A percentile compares a stretch with the other conserved stretches of the same genome.
Conservation (phyloP, 2,113 vertebrate genomes). For the Calypte anna region DNA sequence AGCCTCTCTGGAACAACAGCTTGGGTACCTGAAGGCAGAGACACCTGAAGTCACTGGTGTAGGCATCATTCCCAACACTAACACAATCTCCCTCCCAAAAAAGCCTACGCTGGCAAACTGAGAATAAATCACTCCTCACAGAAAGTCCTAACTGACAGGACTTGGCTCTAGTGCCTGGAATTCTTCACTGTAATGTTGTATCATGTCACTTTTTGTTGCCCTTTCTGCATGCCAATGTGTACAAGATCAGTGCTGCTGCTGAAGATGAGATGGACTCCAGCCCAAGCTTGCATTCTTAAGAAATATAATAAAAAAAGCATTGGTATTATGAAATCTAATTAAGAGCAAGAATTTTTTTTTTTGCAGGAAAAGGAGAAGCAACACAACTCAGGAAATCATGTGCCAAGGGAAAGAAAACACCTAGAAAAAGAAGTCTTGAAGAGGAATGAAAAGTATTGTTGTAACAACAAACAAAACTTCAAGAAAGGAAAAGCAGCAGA, state of each 20-base stretch:
- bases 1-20: background rate
- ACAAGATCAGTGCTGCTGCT: constrained; percentile 9
- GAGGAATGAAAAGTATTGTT: background rate
- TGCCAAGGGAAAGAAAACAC: background rate
- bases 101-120: constrained; percentile 22
- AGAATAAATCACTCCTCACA: constrained; percentile 33
- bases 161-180: constrained; percentile 27
- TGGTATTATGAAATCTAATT: constrained; percentile 35
- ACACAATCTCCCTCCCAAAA: background rate
- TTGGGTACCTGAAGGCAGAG: background rate
- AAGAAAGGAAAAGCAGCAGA: background rate
- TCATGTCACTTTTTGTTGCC: constrained; percentile 33
- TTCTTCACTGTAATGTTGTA: constrained; percentile 19
- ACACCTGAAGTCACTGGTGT: background rate
- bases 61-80: constrained; percentile 25
- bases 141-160: constrained; percentile 42
- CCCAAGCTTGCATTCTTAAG: background rate
- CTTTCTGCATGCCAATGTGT: constrained; percentile 17
- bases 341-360: background rate
- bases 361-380: background rate
- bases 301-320: background rate
- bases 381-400: background rate
- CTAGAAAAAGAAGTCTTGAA: background rate
- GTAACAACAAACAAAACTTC: background rate
- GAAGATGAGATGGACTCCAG: constrained; percentile 31